Conservation (phyloP, 1,140 invertebrate species). For the Tetraneura akinire region DNA sequence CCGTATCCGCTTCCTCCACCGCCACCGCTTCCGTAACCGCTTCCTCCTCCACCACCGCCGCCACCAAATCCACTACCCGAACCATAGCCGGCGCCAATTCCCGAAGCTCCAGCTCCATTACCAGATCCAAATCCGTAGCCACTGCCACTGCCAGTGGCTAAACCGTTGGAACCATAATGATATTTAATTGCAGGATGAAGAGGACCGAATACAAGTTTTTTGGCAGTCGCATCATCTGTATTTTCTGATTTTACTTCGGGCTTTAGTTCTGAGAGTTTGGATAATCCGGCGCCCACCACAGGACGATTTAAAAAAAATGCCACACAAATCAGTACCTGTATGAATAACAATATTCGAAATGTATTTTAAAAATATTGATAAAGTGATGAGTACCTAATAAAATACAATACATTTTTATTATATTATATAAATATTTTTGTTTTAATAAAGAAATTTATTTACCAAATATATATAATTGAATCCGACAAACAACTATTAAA, state of each 20-base stretch:
- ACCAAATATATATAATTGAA: no score
- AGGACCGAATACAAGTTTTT: conserved; percentile 12
- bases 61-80: background rate
- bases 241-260: background rate
- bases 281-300: background rate
- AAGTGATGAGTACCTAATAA: no score
- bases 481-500: no score
- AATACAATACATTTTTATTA: no score
- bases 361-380: background rate
- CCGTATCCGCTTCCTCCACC: no score
- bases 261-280: background rate
- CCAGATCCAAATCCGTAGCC: conserved; percentile 55
- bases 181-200: background rate
- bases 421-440: no score
- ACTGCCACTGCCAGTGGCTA: background rate
- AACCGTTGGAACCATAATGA: background rate
- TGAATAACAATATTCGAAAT: background rate
- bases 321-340: background rate
- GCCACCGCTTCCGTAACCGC: background rate
- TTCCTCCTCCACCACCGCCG: background rate
- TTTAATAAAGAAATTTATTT: no score
- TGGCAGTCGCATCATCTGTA: background rate
- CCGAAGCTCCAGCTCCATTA: conserved; percentile 57
- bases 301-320: background rate
- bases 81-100: background rate